These are phyloP conservation scores for Drosophila quadrilineata DNA, from an alignment of 1,140 invertebrate species.

Conservation along the genomic window DNA sequence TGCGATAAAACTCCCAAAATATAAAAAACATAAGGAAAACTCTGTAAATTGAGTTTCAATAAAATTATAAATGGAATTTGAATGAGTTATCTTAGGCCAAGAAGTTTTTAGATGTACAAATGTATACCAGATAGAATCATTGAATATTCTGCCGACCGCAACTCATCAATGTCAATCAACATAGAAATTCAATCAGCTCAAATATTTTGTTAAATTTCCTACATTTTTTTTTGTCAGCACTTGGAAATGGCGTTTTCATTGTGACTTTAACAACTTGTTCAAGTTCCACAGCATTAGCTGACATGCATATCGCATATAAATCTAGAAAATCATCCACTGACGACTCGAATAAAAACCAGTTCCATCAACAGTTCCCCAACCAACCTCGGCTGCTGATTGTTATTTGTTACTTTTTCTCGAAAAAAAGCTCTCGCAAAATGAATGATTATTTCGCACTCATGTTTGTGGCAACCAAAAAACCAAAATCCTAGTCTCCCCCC, in stretches of 20 bases:
- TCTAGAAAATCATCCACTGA: slow-evolving; percentile 6
- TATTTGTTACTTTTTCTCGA: slow-evolving; percentile 26
- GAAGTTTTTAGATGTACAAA: too few species aligned
- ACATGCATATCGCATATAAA: not conserved
- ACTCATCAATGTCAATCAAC: too few species aligned
- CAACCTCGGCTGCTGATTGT: slow-evolving; percentile 20
- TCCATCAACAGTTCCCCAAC: slow-evolving; percentile 12
- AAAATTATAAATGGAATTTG: not conserved
- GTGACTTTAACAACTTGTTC: not conserved
- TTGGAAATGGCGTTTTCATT: slow-evolving; percentile 4
- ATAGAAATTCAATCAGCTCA: too few species aligned
- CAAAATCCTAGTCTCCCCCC: slow-evolving; percentile 16
- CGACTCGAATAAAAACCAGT: slow-evolving; percentile 15
- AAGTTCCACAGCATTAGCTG: not conserved
- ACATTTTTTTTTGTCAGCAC: too few species aligned
- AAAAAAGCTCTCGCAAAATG: slow-evolving; percentile 46
- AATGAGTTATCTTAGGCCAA: too few species aligned
- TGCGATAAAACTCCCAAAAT: not conserved
- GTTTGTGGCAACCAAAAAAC: slow-evolving; percentile 18
- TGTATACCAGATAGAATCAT: too few species aligned
- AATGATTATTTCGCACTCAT: slow-evolving; percentile 58
- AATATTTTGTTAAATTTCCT: too few species aligned
- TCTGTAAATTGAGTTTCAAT: not conserved
- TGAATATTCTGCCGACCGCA: too few species aligned
- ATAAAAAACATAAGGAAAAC: too few species aligned